Evolutionary conservation across 2,797 vertebrate species (phyloP), one percentile per base, ranked within the genome.

Genomic region (Peromyscus eremicus): DNA sequence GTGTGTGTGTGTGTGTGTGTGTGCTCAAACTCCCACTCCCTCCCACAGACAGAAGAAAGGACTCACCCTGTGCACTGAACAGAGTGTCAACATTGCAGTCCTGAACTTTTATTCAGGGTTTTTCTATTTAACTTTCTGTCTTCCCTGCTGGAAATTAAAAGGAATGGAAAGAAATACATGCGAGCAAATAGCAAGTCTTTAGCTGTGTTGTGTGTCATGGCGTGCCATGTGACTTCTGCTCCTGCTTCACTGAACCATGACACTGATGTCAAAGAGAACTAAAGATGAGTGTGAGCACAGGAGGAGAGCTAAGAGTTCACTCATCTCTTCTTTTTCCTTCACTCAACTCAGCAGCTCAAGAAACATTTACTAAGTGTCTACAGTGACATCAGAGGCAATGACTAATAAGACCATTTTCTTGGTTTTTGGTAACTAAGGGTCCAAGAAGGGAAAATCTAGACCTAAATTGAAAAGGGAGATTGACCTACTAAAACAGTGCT

Each of bases 331-430:
- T 91, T 94, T 40, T 83, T 46, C 16, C 60, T 85, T 92, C 49
- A 52, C 57, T 86, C 49, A 40, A 34, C 89, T 76, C 29, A 94
- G 40, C 27, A 49, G 32, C 23, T 92, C 60, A 71, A 76, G 46
- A 75, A 95, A 81, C 34, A 68, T 84, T 80, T 89, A 89, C 57
- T 91, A 71, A 81, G 88, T 52, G 70, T 81, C 85, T 62, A 62
- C 29, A 37, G 32, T 75, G 79, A 73, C 64, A 84, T 76, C 68
- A 34, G 68, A 90, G 52, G 92, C 32, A 86, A 92, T 40, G 83
- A 89, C 68, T 40, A 92, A 92, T 66, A 75, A 80, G 92, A 79
- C 21, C 6, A 4, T 29, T 57, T 75, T 84, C 70, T 79, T 77
- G 40, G 43, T 79, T 55, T 84, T 32, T 3, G 66, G 57, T 27